A percentile compares a stretch with the other conserved stretches of the same genome.
These are phyloP conservation scores for Esox niger DNA, from an alignment of 2,113 vertebrate species.

Conservation along the genomic window DNA sequence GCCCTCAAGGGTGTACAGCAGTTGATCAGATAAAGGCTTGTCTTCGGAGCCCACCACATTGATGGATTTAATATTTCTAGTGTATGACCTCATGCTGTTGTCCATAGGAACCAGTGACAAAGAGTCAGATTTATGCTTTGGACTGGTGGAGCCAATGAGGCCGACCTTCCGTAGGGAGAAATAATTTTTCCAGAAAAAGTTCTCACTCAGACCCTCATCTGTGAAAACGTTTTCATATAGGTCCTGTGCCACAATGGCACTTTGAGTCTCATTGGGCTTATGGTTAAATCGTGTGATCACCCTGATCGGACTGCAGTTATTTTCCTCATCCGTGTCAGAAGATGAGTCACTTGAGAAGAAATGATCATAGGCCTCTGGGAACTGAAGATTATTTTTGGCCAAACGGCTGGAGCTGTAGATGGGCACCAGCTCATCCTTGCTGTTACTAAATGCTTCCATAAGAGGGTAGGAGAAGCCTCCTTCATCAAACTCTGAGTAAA, in stretches of 20 bases:
- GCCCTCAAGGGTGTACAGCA: conserved; percentile 53
- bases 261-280: not conserved
- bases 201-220: conserved; percentile 46
- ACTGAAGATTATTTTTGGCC: conserved; percentile 59
- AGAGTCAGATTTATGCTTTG: conserved; percentile 23
- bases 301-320: conserved; percentile 38
- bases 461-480: conserved; percentile 61
- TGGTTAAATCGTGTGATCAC: conserved; percentile 55
- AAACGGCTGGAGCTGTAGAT: conserved; percentile 59
- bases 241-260: conserved; percentile 64
- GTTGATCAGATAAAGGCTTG: conserved; percentile 41
- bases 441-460: conserved; percentile 17
- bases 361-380: conserved; percentile 85
- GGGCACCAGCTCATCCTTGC: conserved; percentile 44
- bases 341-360: conserved; percentile 76
- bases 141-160: conserved; percentile 23
- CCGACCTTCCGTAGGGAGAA: conserved; percentile 65
- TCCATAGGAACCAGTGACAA: conserved; percentile 23
- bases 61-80: conserved; percentile 21
- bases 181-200: conserved; percentile 63
- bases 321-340: conserved; percentile 56
- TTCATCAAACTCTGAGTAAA: conserved; percentile 80
- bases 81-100: conserved; percentile 5
- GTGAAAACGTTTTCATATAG: conserved; percentile 75
- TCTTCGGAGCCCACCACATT: conserved; percentile 38